A percentile compares a stretch with the other conserved stretches of the same genome.
phyloP scores from a whole-genome alignment of 2,797 vertebrate genomes.

The Crypturellus tataupa region DNA sequence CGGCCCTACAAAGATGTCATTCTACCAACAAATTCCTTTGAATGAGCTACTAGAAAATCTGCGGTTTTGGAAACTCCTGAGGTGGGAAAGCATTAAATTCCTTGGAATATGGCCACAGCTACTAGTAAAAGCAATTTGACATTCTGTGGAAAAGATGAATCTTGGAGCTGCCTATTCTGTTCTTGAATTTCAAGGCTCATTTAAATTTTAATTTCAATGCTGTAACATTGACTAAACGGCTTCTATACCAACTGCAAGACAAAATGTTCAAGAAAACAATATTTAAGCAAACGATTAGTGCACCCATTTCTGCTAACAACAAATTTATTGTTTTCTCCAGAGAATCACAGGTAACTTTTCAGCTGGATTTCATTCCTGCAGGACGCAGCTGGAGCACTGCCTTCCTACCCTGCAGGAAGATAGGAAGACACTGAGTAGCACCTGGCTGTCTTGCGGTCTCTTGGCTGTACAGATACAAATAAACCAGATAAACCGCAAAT shows the following conservation, averaged over 20 bases:
- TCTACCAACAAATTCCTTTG: conserved; percentile 23
- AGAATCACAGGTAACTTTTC: conserved; percentile 35
- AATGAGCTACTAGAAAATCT: not conserved
- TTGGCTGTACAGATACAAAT: not conserved
- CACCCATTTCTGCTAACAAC: not conserved
- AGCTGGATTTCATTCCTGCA: conserved; percentile 35
- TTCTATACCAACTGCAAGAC: conserved; percentile 29
- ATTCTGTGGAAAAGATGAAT: conserved; percentile 31
- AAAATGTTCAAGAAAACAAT: conserved; percentile 58
- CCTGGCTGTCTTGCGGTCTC: not conserved
- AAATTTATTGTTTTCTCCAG: conserved; percentile 39
- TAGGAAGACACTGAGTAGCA: not conserved
- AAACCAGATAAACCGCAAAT: not conserved
- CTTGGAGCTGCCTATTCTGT: not conserved
- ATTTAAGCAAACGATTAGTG: conserved; percentile 68
- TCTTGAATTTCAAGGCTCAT: conserved; percentile 56
- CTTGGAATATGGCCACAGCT: conserved; percentile 4
- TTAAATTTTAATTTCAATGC: conserved; percentile 56
- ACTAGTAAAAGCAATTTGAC: conserved; percentile 25
- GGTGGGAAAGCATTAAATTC: conserved; percentile 41
- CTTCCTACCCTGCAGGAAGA: not conserved
- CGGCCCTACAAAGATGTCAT: not conserved
- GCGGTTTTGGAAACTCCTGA: not conserved
- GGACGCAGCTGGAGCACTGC: not conserved
- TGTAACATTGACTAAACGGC: conserved; percentile 42